phyloP scores from a whole-genome alignment of 2,888 invertebrate species.

The Itoplectis maculator region DNA sequence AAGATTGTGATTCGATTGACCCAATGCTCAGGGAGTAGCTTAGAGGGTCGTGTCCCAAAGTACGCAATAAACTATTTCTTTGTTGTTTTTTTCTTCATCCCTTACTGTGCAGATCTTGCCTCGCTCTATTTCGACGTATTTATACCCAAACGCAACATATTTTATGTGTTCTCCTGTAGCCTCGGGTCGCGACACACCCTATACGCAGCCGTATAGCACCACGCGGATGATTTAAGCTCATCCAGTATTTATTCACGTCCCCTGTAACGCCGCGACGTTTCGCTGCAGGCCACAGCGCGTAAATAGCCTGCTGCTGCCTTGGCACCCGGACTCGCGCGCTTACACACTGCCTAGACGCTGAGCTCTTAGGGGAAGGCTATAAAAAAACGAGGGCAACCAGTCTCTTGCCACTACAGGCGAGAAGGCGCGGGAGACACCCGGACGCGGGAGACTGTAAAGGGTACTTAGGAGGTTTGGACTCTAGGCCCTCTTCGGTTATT shows the following conservation, averaged over 20 bases:
- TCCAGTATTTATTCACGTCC: constrained; percentile 62
- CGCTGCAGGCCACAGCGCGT: constrained; percentile 14
- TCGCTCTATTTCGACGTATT: constrained; percentile 35
- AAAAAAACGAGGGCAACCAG: constrained; percentile 28
- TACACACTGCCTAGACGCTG: constrained; percentile 9
- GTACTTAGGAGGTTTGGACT: constrained; percentile 33
- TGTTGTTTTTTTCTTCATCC: neutral
- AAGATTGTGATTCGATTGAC: no score
- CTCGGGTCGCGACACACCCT: constrained; percentile 36
- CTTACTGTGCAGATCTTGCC: neutral
- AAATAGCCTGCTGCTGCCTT: constrained; percentile 7
- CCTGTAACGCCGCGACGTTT: constrained; percentile 26
- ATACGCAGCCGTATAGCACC: constrained; percentile 5
- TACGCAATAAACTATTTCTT: neutral
- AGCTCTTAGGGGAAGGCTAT: constrained; percentile 14
- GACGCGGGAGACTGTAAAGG: constrained; percentile 13
- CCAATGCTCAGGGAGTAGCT: no score
- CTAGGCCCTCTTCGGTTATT: constrained; percentile 19
- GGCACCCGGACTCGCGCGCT: constrained; percentile 3
- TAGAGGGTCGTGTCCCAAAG: no score
- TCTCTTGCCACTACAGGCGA: neutral
- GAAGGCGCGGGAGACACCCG: neutral
- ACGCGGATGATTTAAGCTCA: constrained; percentile 64
- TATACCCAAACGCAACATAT: constrained; percentile 43
- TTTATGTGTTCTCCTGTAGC: constrained; percentile 25